Evolutionary conservation across 2,113 vertebrate species (phyloP).

Genomic region (Aramus guarauna): DNA sequence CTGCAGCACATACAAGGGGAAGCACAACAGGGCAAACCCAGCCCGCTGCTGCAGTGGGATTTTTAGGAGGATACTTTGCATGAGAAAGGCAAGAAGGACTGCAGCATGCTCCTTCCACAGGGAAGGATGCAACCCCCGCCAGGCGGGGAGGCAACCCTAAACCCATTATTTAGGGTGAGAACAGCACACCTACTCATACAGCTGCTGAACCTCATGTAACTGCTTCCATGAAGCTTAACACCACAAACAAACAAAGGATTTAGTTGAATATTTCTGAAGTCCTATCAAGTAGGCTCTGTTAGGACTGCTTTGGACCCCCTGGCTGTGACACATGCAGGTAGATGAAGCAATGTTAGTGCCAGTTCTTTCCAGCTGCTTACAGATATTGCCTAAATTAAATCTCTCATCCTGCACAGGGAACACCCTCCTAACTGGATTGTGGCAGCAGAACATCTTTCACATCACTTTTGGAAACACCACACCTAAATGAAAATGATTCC

Average conservation of each 20-base stretch:
- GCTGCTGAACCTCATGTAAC: background rate
- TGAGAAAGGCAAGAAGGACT: background rate
- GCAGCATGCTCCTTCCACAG: no score
- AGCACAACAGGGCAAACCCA: background rate
- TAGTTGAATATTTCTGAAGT: background rate
- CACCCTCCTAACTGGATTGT: background rate
- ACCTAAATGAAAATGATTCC: background rate
- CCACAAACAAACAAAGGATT: background rate
- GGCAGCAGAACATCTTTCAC: background rate
- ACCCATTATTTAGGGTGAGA: background rate
- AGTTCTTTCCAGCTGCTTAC: background rate
- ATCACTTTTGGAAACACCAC: background rate
- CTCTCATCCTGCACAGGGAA: background rate
- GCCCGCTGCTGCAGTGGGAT: background rate
- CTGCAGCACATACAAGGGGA: rapidly evolving
- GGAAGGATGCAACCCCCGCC: background rate
- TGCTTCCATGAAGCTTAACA: background rate
- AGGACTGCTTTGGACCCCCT: background rate
- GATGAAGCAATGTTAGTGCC: background rate
- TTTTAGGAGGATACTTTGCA: background rate
- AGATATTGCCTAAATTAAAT: background rate
- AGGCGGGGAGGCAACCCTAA: background rate
- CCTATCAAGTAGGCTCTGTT: background rate
- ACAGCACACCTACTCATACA: background rate
- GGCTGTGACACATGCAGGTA: background rate